Base-by-base conservation (phyloP, 2,888 invertebrate species). In the Melanotus villosus region DNA sequence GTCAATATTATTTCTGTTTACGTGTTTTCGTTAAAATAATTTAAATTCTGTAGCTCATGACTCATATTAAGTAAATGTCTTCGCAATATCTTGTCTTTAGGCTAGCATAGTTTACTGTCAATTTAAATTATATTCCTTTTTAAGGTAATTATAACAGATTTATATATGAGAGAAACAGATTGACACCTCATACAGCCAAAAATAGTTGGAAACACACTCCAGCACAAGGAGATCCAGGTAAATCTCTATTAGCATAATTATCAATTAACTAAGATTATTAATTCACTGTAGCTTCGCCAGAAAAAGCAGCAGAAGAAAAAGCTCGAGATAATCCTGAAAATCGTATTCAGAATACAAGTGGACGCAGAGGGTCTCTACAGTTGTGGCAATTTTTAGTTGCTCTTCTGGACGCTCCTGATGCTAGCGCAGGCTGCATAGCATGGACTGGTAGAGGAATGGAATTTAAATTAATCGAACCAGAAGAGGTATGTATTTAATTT, bases 401-500 rank as follows among this genome's bases (percentile, higher is more conserved):
- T 0, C 86, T 95, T 3, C 82, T 95, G 43, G 92, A 91, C 77
- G 92, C 92, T 68, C 89, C 92, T 71, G 83, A 84, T 73, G 84
- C 85, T 14, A 91, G 91, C 78, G 90, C 93, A 16, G 92, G 93
- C 63, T 94, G 94, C 82, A 97, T 97, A 70, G 94, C 96, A 1
- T 97, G 97, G 97, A 98, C 97, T 0, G 97, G 97, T 0, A 87
- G 97, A 9, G 97, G 97, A 1, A 92, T 97, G 87, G 97, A 98
- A 85, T 98, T 98, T 84, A 98, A 98, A 83, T 89, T 98, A 34
- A 95, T 97, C 69, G 97, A 98, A 84, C 98, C 97, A 0, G 97
- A 97, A 86, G 97, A 98, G 89, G 95, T 89, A 52, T 6, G 38
- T 2, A 5, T 34, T 10, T n/a, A n/a, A n/a, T n/a, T n/a, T n/a